These are phyloP conservation scores for Nycticorax nycticorax DNA, from an alignment of 2,113 vertebrate genomes.

Conservation along the genomic window DNA sequence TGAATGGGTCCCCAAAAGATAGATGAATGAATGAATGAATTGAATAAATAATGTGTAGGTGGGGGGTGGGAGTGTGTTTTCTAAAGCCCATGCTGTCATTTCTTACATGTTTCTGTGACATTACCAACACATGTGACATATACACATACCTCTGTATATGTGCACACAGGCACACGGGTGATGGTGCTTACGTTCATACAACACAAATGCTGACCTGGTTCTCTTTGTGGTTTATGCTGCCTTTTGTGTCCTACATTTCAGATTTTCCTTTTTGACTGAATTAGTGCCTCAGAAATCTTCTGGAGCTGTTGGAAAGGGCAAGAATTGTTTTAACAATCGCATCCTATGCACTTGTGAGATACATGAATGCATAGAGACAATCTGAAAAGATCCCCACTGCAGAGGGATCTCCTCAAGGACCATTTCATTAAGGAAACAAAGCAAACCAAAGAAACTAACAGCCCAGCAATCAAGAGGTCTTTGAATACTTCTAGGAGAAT, in stretches of 20 bases:
- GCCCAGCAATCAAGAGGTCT: not conserved
- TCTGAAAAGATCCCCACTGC: not conserved
- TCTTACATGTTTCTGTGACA: not conserved
- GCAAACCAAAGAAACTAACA: not conserved
- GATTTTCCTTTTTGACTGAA: not conserved
- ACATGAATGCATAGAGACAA: not conserved
- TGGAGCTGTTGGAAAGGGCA: not conserved
- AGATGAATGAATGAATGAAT: not conserved
- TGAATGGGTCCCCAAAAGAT: not conserved
- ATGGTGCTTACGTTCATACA: fast-evolving
- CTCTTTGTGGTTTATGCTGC: not conserved
- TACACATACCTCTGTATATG: no score
- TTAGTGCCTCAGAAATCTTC: not conserved
- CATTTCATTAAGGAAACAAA: not conserved
- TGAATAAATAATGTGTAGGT: not conserved
- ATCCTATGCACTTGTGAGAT: not conserved
- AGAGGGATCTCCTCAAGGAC: not conserved
- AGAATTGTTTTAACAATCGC: not conserved
- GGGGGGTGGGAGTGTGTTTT: not conserved
- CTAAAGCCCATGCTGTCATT: not conserved
- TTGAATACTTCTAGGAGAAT: not conserved
- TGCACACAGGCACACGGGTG: fast-evolving
- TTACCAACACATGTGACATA: not conserved
- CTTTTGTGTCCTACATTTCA: not conserved
- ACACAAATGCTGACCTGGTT: not conserved